These are phyloP conservation scores for Esperia sulphurella DNA, from an alignment of 2,888 invertebrate species.

Conservation along the genomic window DNA sequence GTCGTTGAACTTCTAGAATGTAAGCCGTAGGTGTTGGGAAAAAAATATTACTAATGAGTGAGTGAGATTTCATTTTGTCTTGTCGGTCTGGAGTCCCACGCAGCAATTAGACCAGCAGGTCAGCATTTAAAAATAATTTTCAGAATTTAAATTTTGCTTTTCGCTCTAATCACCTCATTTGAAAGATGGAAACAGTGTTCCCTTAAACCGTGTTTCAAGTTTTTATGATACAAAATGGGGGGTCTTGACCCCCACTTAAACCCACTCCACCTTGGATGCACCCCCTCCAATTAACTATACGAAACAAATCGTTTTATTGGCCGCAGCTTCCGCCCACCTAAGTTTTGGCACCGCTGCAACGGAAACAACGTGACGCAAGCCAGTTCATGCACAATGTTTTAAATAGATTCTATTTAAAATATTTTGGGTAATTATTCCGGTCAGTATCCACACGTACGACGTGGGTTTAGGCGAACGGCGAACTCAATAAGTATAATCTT, in stretches of 20 bases:
- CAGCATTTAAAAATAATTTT: not conserved
- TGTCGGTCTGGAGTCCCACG: not conserved
- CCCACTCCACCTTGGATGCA: no score
- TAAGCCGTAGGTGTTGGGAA: not conserved
- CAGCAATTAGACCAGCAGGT: not conserved
- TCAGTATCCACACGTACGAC: not conserved
- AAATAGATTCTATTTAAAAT: slow-evolving; percentile 19
- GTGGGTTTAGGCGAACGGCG: not conserved
- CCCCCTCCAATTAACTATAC: not conserved
- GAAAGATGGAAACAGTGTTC: no score
- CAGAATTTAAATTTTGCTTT: no score
- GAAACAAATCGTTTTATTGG: slow-evolving; percentile 26
- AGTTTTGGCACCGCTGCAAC: slow-evolving; percentile 33
- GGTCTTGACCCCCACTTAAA: no score
- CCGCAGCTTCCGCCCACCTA: slow-evolving; percentile 20
- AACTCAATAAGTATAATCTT: not conserved
- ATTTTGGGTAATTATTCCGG: slow-evolving; percentile 10
- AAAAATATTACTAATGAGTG: not conserved
- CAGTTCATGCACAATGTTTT: slow-evolving; percentile 26
- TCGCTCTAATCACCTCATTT: no score
- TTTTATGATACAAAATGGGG: no score
- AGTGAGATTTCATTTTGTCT: not conserved
- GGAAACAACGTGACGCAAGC: slow-evolving; percentile 42
- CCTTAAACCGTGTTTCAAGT: no score
- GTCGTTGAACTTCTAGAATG: not conserved